phyloP scores from a whole-genome alignment of 53 echinoderm and acorn worm species.

The Echinarachnius parma region DNA sequence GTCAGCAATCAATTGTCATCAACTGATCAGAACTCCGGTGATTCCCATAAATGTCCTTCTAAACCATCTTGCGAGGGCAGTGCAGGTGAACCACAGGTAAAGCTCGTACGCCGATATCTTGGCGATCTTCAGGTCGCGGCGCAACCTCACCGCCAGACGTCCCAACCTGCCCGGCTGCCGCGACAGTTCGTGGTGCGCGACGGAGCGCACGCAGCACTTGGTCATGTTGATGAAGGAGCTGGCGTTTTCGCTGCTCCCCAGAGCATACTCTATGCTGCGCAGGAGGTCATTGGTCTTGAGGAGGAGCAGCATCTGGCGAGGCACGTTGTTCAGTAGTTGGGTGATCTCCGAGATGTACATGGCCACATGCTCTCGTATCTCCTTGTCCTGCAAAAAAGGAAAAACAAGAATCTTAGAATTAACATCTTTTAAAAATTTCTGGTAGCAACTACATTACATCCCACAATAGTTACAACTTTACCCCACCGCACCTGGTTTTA shows the following conservation, averaged over 20 bases:
- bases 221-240: constrained; percentile 99
- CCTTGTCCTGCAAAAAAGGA: constrained; percentile 48
- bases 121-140: constrained; percentile 50
- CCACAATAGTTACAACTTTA: too few species aligned
- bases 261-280: constrained; percentile 83
- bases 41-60: constrained; percentile 20
- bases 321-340: constrained; percentile 73
- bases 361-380: constrained; percentile 68
- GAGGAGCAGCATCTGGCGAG: constrained; percentile 91
- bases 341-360: constrained; percentile 90
- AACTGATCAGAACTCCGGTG: constrained; percentile 5
- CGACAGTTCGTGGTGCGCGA: constrained; percentile 62
- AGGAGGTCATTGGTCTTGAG: constrained; percentile 97
- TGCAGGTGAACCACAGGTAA: constrained; percentile 56
- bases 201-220: constrained; percentile 82
- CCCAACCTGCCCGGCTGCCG: constrained; percentile 47
- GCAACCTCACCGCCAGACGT: constrained; percentile 45
- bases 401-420: neutral
- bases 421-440: neutral
- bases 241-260: constrained; percentile 72
- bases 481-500: too few species aligned
- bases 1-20: too few species aligned
- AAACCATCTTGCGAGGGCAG: constrained; percentile 21
- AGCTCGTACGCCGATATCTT: constrained; percentile 79
- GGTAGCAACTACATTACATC: too few species aligned